Base-by-base conservation (phyloP, 2,888 invertebrate genomes). In the Anarsia innoxiella region DNA sequence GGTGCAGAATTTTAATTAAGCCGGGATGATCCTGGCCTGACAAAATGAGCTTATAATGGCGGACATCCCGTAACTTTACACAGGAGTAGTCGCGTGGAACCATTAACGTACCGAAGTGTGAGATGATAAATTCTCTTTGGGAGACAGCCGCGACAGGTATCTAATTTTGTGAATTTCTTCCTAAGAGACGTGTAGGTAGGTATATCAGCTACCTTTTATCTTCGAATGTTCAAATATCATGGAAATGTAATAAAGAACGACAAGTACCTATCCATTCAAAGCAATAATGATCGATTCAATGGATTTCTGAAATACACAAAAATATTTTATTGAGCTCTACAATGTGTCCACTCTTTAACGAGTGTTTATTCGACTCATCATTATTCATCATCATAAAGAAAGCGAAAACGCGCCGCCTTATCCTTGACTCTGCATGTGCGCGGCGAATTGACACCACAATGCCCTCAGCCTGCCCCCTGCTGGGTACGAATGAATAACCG, bases 21-120 rank as follows among this genome's bases (percentile, higher is more conserved):
- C 69, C 65, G 72, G 56, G 73, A 74, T 77, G 76, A 74, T 66
- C 70, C 71, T 66, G 74, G 69, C 61, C 64, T 66, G 25, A 25
- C 80, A 80, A 80, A 83, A 79, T 47, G 61, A 53, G 48, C 59
- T 82, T 82, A 82, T 80, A 82, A 79, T 79, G 26, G 33, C 32
- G 15, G 6, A 33, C 33, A 14, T 25, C 23, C 19, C 19, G 15
- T 9, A 23, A 32, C 12, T 25, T 23, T 13, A 12, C 32, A 32
- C 32, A 14, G 1, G 32, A 31, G 4, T 16, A 16, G 15, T 82
- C 4, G n/a, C n/a, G n/a, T 28, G 3, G 3, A 9, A 30, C 15
- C 30, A 30, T 30, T 30, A 30, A 30, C 14, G 14, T 30, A n/a
- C 15, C 15, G 13, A 2, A 14, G 15, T 30, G 4, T 30, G 11